phyloP scores from a whole-genome alignment of 2,113 vertebrate species.

The Recurvirostra avosetta region DNA sequence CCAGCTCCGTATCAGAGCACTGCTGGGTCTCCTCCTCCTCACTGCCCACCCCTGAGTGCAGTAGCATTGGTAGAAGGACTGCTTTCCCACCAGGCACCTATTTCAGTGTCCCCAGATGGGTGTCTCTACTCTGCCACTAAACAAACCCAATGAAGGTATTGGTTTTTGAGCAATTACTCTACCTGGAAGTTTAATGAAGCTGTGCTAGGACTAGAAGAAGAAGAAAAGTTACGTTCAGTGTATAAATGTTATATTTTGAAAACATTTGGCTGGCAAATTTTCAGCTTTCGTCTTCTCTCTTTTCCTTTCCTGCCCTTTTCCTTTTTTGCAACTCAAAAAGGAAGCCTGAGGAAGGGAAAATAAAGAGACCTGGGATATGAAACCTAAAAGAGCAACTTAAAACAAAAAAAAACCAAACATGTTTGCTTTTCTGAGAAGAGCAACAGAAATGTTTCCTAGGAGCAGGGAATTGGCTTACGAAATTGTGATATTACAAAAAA shows the following conservation, averaged over 20 bases:
- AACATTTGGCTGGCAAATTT: neutral
- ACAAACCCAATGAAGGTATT: neutral
- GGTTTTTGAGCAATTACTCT: neutral
- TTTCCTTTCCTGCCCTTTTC: slow-evolving; percentile 3
- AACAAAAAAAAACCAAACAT: neutral
- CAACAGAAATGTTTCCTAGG: neutral
- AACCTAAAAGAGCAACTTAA: slow-evolving; percentile 33
- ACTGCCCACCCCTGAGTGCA: neutral
- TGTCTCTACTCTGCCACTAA: neutral
- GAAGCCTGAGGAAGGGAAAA: slow-evolving; percentile 25
- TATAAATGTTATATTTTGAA: neutral
- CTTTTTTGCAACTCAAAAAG: neutral
- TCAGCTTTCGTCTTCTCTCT: slow-evolving; percentile 4
- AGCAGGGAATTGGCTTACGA: neutral
- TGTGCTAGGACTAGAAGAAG: neutral
- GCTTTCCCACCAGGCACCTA: neutral
- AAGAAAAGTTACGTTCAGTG: neutral
- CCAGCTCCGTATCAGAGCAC: neutral
- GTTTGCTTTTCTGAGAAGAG: slow-evolving; percentile 17
- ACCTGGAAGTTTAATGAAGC: neutral
- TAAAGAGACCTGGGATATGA: neutral
- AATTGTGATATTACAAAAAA: neutral
- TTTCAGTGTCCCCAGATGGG: neutral
- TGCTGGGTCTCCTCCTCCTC: neutral
- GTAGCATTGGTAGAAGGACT: rapidly evolving